Base-by-base conservation (phyloP, 2,797 vertebrate genomes). In the Nasua narica region DNA sequence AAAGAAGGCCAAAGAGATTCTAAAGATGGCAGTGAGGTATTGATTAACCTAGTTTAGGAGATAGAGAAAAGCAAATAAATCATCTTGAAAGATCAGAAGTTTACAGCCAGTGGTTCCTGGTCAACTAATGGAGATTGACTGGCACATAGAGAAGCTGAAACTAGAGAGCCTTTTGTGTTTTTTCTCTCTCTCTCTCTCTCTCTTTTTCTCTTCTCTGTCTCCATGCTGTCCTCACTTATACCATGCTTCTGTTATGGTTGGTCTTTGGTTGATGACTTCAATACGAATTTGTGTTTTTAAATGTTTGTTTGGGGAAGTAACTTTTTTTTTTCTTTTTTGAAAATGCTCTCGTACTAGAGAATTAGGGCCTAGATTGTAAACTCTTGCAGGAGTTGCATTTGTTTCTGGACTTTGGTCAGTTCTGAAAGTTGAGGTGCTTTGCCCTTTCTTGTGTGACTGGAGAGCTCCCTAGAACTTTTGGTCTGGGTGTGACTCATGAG, bases 181-280 rank as follows among this genome's bases (percentile, higher is more conserved):
- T n/a, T 50, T 16, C 23, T 2, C 9, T 67, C 65, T 67, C 58
- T 60, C 11, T 60, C 11, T 19, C 7, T 18, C 25, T 60, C 21
- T 56, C 54, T 56, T 8, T 40, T 52, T 25, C 77, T 32, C 50
- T 60, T 32, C 48, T 74, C 50, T 43, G 60, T 89, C 50, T 27
- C 9, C 11, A 27, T 40, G n/a, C 82, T 92, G 82, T 87, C 54
- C 70, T 81, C 46, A 78, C 69, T 79, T 29, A 95, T 72, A 77
- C 94, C 95, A 84, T 72, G 65, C 87, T 95, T 87, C 94, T 72
- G 94, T 86, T 78, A n/a, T 4, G 62, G 62, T 52, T 70, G 43
- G 77, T 87, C 91, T 87, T 91, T n/a, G 82, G 85, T 95, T 89
- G 77, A 90, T 62, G 94, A 95, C 94, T 93, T 95, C 88, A 21